Evolutionary conservation across 2,797 vertebrate genomes (phyloP), one percentile per base, ranked within the genome.

Genomic region (Ceryle rudis): DNA sequence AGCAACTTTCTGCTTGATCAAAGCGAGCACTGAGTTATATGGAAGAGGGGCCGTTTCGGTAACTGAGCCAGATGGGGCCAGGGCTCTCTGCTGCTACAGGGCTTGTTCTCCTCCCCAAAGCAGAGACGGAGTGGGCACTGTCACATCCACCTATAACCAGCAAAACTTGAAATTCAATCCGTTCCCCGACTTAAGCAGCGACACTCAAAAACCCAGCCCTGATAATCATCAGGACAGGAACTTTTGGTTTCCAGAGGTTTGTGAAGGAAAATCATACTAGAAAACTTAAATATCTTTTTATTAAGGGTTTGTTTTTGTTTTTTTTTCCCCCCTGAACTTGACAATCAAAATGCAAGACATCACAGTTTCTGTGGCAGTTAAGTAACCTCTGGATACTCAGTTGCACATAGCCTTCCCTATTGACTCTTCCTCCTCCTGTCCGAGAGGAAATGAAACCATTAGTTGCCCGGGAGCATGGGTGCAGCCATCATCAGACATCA

Each of bases 111-210:
- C 61, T 77, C 61, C 39, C 61, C 41, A 55, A 61, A 18, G 35
- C 46, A 51, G 60, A 52, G 47, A 26, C 37, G 44, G 91, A 70
- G n/a, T 11, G 16, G 1, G 2, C 31, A 85, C 49, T 0, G 0
- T 29, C 31, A 44, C 51, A 70, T 69, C 47, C 19, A 55, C 35
- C 54, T 69, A 29, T 25, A 66, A 70, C 11, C 71, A 85, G 39
- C 60, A 75, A 61, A 41, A 72, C 29, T 0, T 78, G 41, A 60
- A 66, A 77, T 39, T 35, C 67, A 62, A 4, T 42, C 51, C 14
- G 9, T 64, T 64, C 21, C 29, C 69, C 17, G 18, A 42, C n/a
- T 79, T 61, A 29, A 81, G 65, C 2, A 1, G 10, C 1, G 44
- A 37, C 17, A 52, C 52, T 54, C 39, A 70, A 79, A 82, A 88